Evolutionary conservation across 2,888 invertebrate genomes (phyloP).

Genomic region (Orgyia antiqua): DNA sequence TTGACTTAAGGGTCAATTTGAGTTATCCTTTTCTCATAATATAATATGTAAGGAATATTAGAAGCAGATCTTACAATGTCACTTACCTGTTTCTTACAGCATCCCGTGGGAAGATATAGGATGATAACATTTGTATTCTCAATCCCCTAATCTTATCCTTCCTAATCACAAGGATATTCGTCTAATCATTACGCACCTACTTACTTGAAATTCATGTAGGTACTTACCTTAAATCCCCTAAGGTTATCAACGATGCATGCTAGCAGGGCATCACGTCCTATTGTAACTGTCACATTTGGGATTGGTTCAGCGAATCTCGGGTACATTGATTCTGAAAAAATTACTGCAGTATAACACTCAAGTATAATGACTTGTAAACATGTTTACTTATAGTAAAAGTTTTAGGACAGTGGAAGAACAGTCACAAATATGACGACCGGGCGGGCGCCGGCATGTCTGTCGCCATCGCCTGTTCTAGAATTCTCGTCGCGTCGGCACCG

Average conservation of each 20-base stretch:
- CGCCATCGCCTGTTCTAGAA: conserved; percentile 14
- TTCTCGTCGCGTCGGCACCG: conserved; percentile 19
- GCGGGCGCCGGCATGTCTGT: conserved; percentile 37
- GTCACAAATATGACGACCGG: conserved; percentile 44
- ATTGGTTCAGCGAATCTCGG: conserved; percentile 93
- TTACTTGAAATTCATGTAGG: too few species aligned
- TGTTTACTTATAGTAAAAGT: conserved; percentile 57
- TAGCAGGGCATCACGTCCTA: conserved; percentile 90
- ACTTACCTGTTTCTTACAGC: too few species aligned
- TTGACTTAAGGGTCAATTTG: too few species aligned
- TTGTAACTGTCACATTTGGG: conserved; percentile 92
- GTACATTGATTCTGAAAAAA: conserved; percentile 80
- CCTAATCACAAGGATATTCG: too few species aligned
- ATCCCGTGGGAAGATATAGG: too few species aligned
- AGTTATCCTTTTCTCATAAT: too few species aligned
- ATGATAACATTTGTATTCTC: too few species aligned
- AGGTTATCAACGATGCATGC: conserved; percentile 94
- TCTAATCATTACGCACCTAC: too few species aligned
- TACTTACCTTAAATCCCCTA: conserved; percentile 89
- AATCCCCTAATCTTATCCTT: too few species aligned
- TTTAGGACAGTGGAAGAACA: conserved; percentile 36
- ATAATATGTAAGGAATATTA: too few species aligned
- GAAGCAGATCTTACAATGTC: too few species aligned
- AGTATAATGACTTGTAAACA: conserved; percentile 41
- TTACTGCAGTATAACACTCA: conserved; percentile 5